Evolutionary conservation across 1,140 invertebrate genomes (phyloP), one percentile per base, ranked within the genome.

Genomic region (Augochlora pura): DNA sequence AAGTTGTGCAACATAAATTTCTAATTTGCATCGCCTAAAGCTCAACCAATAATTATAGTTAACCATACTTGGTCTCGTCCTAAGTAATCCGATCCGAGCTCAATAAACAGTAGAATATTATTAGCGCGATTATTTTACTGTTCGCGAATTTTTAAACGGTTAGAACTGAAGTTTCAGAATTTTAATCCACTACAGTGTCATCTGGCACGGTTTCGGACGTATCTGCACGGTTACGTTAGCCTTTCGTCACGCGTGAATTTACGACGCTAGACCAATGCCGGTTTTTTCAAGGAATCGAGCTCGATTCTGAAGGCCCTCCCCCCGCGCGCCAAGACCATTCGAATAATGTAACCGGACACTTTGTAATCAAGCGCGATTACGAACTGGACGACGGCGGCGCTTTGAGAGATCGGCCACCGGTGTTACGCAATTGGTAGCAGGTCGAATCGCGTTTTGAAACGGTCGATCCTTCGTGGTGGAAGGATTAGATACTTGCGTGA

Each of bases 201-300:
- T 8, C 25, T 18, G 49, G 9, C 16, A 39, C 8, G 27, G 63
- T 52, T 38, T 38, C 42, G 21, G 18, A 14, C 23, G 10, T 64
- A 4, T 38, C 14, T 3, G n/a, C 2, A 32, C 7, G 1, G 12
- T 72, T 52, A 14, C 25, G 27, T 12, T 27, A 73, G 32, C 16
- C 12, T 23, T 42, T 12, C 8, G n/a, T 23, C 21, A 6, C 57
- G n/a, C 23, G 7, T 39, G 32, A 60, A 60, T 71, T 60, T 60
- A 60, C 23, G 25, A 60, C 38, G 12, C 54, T 42, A 42, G 12
- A 21, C 12, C 16, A 21, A 32, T 7, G 25, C 38, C 7, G 16
- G 38, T 72, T 71, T 72, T 71, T 57, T 16, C 46, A 25, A 27
- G 25, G 16, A 67, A 46, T 68, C 70, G 16, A 14, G 39, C 42